Conservation (phyloP, 1,140 invertebrate genomes). For the Bombyx mori region ASM3026992v2 NC_085125.1:12915001-12915500, state of each 20-base stretch:
- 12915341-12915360: slow-evolving; percentile 14
- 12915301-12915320: too few relatives aligned
- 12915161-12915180: slow-evolving; percentile 61
- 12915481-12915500: slow-evolving; percentile 64
- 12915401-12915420: background rate
- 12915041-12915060: slow-evolving; percentile 18
- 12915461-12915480: slow-evolving; percentile 63
- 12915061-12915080: slow-evolving; percentile 63
- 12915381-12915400: too few relatives aligned
- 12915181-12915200: slow-evolving; percentile 41
- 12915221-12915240: slow-evolving; percentile 14
- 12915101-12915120: slow-evolving; percentile 33
- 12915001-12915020: too few relatives aligned
- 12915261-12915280: too few relatives aligned
- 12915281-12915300: too few relatives aligned
- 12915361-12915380: slow-evolving; percentile 25
- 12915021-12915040: too few relatives aligned
- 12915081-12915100: slow-evolving; percentile 59
- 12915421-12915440: slow-evolving; percentile 52
- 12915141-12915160: slow-evolving; percentile 63
- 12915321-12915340: background rate
- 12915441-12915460: slow-evolving; percentile 48
- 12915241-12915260: slow-evolving; percentile 54
- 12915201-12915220: slow-evolving; percentile 18
- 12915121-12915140: slow-evolving; percentile 47